Conservation (phyloP, 1,140 invertebrate species). For the Eumaeus atala region DNA sequence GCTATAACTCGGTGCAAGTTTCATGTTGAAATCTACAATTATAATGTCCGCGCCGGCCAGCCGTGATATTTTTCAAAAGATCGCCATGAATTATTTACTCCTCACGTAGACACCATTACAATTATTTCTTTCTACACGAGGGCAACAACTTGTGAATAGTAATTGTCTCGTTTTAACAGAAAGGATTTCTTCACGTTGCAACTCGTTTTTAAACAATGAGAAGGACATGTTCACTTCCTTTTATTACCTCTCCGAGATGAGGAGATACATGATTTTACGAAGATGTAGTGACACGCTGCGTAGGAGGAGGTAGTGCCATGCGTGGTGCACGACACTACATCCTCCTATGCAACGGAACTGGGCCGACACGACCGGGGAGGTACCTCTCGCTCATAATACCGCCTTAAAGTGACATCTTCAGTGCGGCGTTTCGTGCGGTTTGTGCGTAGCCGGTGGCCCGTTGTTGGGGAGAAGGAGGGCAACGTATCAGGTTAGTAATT, state of each 20-base stretch:
- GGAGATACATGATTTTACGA: too few relatives aligned
- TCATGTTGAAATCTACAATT: constrained; percentile 59
- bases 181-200: constrained; percentile 22
- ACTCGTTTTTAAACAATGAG: constrained; percentile 2
- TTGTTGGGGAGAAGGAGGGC: too few relatives aligned
- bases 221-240: not conserved
- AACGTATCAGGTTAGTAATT: too few relatives aligned
- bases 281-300: too few relatives aligned
- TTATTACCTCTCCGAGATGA: not conserved
- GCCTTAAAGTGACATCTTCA: too few relatives aligned
- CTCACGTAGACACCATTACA: constrained; percentile 64
- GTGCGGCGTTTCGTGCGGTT: too few relatives aligned
- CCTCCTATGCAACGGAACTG: too few relatives aligned
- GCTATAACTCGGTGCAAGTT: constrained; percentile 29
- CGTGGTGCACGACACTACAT: too few relatives aligned
- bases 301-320: too few relatives aligned
- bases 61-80: constrained; percentile 69
- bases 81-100: constrained; percentile 69
- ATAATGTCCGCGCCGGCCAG: constrained; percentile 60
- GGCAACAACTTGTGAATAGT: constrained; percentile 59
- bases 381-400: too few relatives aligned
- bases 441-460: too few relatives aligned
- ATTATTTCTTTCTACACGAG: constrained; percentile 66
- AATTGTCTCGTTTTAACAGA: constrained; percentile 34
- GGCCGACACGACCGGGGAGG: too few relatives aligned